Conservation (phyloP, 2,113 vertebrate species). For the Dasypus novemcinctus region DNA sequence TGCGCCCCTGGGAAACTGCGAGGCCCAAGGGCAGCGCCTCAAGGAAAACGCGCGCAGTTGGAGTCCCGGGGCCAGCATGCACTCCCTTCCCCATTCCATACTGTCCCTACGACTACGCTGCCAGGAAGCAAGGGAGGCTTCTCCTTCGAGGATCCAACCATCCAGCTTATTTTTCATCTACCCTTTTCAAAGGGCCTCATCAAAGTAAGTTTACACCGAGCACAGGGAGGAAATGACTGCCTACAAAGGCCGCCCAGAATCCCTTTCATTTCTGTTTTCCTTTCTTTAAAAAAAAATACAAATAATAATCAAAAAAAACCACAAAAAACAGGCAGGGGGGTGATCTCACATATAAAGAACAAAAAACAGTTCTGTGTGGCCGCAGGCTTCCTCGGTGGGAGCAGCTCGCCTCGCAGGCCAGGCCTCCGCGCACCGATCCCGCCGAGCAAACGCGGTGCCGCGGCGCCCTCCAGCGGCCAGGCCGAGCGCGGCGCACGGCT, state of each 20-base stretch:
- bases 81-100: neutral
- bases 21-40: no score
- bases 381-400: neutral
- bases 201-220: neutral
- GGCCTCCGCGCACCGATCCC: accelerated
- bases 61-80: neutral
- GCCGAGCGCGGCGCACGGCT: neutral
- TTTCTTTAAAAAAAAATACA: neutral
- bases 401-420: accelerated
- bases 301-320: no score
- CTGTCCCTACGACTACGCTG: neutral
- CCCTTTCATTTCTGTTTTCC: neutral
- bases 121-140: neutral
- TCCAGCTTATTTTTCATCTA: neutral
- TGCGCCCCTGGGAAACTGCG: accelerated
- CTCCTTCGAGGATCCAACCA: neutral
- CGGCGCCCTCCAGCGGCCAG: constrained; percentile 37
- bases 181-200: neutral
- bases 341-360: neutral
- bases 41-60: neutral
- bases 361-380: neutral
- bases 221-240: neutral
- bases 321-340: neutral
- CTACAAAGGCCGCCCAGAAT: neutral
- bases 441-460: neutral